Evolutionary conservation across 2,888 invertebrate species (phyloP), one percentile per base, ranked within the genome.

Genomic region (Ceratothoa steindachneri): DNA sequence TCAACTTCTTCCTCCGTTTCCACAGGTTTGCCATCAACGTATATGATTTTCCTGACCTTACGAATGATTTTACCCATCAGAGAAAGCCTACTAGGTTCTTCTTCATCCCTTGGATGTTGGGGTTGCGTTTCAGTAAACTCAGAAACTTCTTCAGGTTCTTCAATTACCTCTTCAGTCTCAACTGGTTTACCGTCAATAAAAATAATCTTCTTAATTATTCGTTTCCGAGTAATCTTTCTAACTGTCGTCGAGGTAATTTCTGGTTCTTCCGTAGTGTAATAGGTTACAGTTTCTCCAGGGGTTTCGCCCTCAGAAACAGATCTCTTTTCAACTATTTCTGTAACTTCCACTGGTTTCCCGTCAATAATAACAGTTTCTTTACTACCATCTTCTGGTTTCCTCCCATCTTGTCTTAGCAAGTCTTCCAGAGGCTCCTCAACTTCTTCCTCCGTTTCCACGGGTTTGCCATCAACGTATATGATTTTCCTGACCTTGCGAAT

Each of bases 191-290:
- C 70, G 66, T 70, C 73, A 70, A 70, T 30, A 9, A 66, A 53
- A 7, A 74, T 41, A 52, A 74, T 74, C 28, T 74, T 74, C 66
- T 74, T 74, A 27, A 74, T 74, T 2, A 74, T 52, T 31, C 67
- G 69, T 22, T 66, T 74, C 27, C 70, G 64, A 19, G 70, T 70
- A 22, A 70, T 66, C 41, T 30, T 71, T 9, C 30, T 31, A 15
- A 53, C 41, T 41, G 51, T 69, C 9, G 7, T 71, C 15, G 73
- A 65, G n/a, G 71, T 74, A 9, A 53, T 28, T 55, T 74, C 69
- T 27, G 74, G 74, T 30, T 74, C 74, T 53, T 30, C 60, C 64
- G 30, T 19, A 19, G 60, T 7, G 4, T 30, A 1, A 4, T 12
- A 30, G 22, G 51, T 19, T 15, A 64, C 69, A 41, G 65, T 67